Base-by-base conservation (phyloP, 2,113 vertebrate genomes). In the Rana temporaria region DNA sequence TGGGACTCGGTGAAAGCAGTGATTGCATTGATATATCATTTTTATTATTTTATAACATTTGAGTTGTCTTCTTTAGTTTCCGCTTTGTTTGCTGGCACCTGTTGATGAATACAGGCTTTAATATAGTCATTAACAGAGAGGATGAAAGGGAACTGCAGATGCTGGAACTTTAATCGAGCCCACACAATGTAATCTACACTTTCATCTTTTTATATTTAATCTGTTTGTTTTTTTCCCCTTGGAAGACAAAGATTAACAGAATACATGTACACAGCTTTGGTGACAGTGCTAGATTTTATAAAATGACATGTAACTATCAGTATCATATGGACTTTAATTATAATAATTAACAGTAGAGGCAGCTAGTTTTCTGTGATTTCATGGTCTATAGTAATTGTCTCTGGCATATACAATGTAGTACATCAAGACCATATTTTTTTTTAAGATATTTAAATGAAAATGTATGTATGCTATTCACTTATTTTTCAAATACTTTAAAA, bases 71-170 rank as follows among this genome's bases (percentile, higher is more conserved):
- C 76, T 72, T 72, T 57, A 7, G 56, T 52, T 42, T 74, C 53
- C 38, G 62, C 64, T 83, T 83, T 75, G 71, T 83, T 83, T 76
- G 55, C 30, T 76, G 81, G 55, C 81, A 83, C 81, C 81, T 83
- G 81, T 83, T 83, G 72, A 83, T 75, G 81, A 83, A 76, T 83
- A 30, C 52, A 60, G 30, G n/a, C 53, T 83, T 82, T 68, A 83
- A 83, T 60, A 59, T 64, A 76, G 63, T 60, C 71, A 67, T 76
- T 83, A 83, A 83, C 81, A 83, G 76, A 60, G 18, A 34, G 53
- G 26, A 76, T 83, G 64, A 83, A 75, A 68, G 71, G 55, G 74
- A 60, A 68, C 48, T 76, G 63, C 80, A 76, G 81, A 83, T 76
- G 72, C n/a, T 30, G 65, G 24, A 78, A 78, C 63, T 76, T 55